Evolutionary conservation across 1,140 invertebrate species (phyloP), one percentile per base, ranked within the genome.

Genomic region (Papilio polyxenes): DNA sequence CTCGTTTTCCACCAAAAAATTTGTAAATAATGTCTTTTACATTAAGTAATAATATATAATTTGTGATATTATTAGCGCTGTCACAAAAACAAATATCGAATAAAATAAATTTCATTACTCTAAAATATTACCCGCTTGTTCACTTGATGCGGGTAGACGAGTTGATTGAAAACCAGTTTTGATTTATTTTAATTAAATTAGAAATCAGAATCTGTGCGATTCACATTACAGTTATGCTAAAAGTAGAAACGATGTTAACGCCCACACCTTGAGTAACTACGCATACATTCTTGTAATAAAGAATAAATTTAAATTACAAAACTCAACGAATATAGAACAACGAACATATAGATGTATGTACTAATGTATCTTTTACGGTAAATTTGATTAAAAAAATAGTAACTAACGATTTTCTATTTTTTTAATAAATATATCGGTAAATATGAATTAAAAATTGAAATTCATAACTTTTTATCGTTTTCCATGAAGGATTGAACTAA

Each of bases 71-170:
- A 78, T 72, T 78, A 82, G 81, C 23, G 59, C 65, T 78, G 51
- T 78, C 56, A 65, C 77, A 51, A 82, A 77, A 75, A 77, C 76
- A 72, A 78, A 77, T 74, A 53, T 77, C 51, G 20, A 56, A 83
- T 62, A 20, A 37, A 75, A 81, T 75, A 72, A 72, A 72, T 40
- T 72, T 37, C 65, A 72, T 72, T 72, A 40, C 31, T 37, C 65
- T 72, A 72, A 72, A 72, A 37, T 31, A 72, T 72, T 40, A 15
- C 65, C 65, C 31, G 65, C 65, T 6, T 17, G 15, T 72, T 37
- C 31, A 3, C 4, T 15, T 23, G 31, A 72, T 40, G 65, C 31
- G 65, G 65, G 31, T 31, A 13, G 31, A 40, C 13, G 0, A 13
- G 65, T 15, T 72, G 65, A 72, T 37, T 72, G 2, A 6, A 62